A percentile compares a stretch with the other conserved stretches of the same genome.
Conservation (phyloP, 1,140 invertebrate species). For the Neotoxoptera formosana region DNA sequence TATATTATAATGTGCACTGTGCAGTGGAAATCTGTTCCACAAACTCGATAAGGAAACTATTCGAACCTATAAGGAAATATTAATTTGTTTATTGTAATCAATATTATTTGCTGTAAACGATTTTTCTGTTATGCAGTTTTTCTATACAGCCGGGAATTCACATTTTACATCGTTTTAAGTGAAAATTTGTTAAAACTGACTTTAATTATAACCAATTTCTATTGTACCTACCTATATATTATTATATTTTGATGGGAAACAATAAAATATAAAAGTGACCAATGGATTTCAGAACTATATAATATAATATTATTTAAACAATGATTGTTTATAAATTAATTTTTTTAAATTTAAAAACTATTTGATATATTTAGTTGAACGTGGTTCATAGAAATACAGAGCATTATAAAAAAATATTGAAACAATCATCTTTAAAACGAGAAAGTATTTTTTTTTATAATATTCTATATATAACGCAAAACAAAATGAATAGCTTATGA, state of each 20-base stretch:
- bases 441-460: neutral
- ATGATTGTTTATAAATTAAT: neutral
- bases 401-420: neutral
- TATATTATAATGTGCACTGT: too few species aligned
- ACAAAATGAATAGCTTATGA: conserved; percentile 21
- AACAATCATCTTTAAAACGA: neutral
- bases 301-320: neutral
- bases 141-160: too few species aligned
- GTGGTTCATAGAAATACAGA: neutral
- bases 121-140: too few species aligned
- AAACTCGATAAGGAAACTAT: too few species aligned
- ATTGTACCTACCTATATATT: neutral
- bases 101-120: too few species aligned
- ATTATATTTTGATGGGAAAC: neutral
- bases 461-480: neutral
- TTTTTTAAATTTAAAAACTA: neutral
- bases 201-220: too few species aligned
- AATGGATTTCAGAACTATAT: neutral
- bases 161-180: too few species aligned
- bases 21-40: too few species aligned
- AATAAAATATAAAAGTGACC: neutral
- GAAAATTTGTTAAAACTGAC: too few species aligned
- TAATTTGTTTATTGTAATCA: too few species aligned
- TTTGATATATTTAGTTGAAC: neutral
- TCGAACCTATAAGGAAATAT: too few species aligned